A percentile compares a stretch with the other conserved stretches of the same genome.
phyloP scores from a whole-genome alignment of 2,113 vertebrate genomes.

The Embiotoca jacksoni region DNA sequence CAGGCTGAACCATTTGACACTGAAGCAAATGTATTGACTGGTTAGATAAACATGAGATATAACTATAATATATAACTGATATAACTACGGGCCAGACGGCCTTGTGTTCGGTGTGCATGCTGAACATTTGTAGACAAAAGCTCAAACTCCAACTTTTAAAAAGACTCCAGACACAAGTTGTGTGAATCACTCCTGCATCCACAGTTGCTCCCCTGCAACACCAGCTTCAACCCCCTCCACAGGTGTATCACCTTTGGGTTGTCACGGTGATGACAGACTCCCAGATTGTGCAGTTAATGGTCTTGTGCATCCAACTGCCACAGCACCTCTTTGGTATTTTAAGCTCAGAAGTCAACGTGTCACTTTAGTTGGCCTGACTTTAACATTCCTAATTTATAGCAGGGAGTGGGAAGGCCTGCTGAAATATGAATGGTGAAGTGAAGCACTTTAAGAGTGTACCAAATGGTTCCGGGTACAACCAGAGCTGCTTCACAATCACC shows the following conservation, averaged over 20 bases:
- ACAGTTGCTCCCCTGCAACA: background rate
- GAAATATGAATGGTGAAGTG: slow-evolving; percentile 63
- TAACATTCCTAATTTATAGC: slow-evolving; percentile 64
- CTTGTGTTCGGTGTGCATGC: slow-evolving; percentile 2
- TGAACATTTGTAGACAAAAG: background rate
- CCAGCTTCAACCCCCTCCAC: background rate
- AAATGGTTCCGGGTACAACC: background rate
- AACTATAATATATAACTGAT: background rate
- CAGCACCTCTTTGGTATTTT: slow-evolving; percentile 36
- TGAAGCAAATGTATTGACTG: slow-evolving; percentile 53
- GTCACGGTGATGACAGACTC: slow-evolving; percentile 8
- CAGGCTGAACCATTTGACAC: slow-evolving; percentile 43
- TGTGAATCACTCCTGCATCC: background rate
- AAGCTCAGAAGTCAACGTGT: slow-evolving; percentile 20
- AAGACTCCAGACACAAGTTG: background rate
- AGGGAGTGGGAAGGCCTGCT: slow-evolving; percentile 33
- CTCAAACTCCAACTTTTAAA: background rate
- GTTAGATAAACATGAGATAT: slow-evolving; percentile 40
- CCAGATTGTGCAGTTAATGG: background rate
- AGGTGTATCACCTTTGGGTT: background rate
- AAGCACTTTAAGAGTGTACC: slow-evolving; percentile 40
- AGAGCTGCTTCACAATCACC: slow-evolving; percentile 7
- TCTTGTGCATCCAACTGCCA: background rate
- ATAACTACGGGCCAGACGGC: background rate
- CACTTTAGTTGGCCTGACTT: slow-evolving; percentile 26